These are phyloP conservation scores for Enteromius afrohamiltoni DNA, from an alignment of 2,797 vertebrate genomes.

Conservation along the genomic window DNA sequence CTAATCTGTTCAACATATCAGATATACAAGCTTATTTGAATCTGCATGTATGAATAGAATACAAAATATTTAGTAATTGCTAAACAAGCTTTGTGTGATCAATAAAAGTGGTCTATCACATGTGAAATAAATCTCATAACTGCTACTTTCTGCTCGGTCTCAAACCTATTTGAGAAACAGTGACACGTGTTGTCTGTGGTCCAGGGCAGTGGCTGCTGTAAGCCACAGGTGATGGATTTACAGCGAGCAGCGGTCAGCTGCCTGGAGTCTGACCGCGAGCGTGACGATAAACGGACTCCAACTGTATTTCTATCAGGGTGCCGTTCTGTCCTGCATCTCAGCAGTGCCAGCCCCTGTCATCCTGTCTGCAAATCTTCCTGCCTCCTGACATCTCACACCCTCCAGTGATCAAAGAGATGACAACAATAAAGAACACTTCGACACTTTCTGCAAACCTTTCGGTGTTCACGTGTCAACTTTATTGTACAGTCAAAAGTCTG, in stretches of 20 bases:
- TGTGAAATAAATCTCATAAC: not conserved
- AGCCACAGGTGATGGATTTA: slow-evolving; percentile 47
- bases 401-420: slow-evolving; percentile 50
- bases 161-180: not conserved
- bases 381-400: slow-evolving; percentile 40
- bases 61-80: slow-evolving; percentile 38
- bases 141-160: not conserved
- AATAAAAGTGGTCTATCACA: slow-evolving; percentile 1
- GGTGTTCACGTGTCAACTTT: slow-evolving; percentile 28
- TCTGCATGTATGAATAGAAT: slow-evolving; percentile 34
- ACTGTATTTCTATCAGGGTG: slow-evolving; percentile 28
- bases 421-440: slow-evolving; percentile 26
- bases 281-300: slow-evolving; percentile 13
- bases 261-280: not conserved
- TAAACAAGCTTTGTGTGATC: slow-evolving; percentile 30
- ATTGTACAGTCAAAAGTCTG: slow-evolving; percentile 30
- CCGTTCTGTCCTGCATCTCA: slow-evolving; percentile 32
- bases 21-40: slow-evolving; percentile 51
- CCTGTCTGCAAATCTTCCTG: slow-evolving; percentile 52
- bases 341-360: slow-evolving; percentile 27
- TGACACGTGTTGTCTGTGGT: not conserved
- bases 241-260: slow-evolving; percentile 14
- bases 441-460: slow-evolving; percentile 34
- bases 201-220: not conserved
- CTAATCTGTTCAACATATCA: slow-evolving; percentile 58